Conservation (phyloP, 35 echinoderm and acorn worm genomes). For the Apostichopus californicus region DNA sequence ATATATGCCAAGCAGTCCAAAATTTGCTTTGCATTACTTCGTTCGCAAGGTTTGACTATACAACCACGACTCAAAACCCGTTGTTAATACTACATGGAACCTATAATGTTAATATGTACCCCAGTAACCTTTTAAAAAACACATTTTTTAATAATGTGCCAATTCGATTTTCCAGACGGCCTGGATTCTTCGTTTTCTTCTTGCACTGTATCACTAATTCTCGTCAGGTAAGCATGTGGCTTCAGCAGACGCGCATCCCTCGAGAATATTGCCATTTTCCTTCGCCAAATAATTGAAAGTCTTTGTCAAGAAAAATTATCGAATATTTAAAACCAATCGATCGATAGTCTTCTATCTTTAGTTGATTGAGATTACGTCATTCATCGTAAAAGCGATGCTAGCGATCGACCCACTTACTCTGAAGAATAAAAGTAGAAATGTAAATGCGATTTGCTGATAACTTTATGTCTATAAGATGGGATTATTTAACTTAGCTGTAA, state of each 20-base stretch:
- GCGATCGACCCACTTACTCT: too few relatives aligned
- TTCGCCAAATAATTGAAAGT: background rate
- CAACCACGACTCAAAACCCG: too few relatives aligned
- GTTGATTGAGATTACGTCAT: background rate
- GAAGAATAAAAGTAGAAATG: too few relatives aligned
- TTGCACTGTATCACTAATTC: background rate
- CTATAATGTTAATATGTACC: background rate
- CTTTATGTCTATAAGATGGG: too few relatives aligned
- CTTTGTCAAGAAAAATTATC: background rate
- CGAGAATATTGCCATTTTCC: background rate
- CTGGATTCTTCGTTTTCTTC: background rate
- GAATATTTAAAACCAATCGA: too few relatives aligned
- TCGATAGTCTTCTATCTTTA: background rate
- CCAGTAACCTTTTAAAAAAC: background rate
- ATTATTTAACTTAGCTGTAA: too few relatives aligned
- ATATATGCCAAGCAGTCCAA: too few relatives aligned
- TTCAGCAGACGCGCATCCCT: background rate
- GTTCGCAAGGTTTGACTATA: too few relatives aligned
- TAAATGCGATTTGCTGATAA: too few relatives aligned
- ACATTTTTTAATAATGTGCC: background rate
- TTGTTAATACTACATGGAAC: too few relatives aligned
- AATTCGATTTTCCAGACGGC: constrained; percentile 10
- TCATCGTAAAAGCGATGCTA: too few relatives aligned
- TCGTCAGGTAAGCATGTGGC: background rate
- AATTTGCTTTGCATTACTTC: too few relatives aligned